Percentiles rank a stretch among this genome's conserved stretches.
These are phyloP conservation scores for Cephonodes hylas DNA, from an alignment of 2,888 invertebrate genomes.

Conservation along the genomic window DNA sequence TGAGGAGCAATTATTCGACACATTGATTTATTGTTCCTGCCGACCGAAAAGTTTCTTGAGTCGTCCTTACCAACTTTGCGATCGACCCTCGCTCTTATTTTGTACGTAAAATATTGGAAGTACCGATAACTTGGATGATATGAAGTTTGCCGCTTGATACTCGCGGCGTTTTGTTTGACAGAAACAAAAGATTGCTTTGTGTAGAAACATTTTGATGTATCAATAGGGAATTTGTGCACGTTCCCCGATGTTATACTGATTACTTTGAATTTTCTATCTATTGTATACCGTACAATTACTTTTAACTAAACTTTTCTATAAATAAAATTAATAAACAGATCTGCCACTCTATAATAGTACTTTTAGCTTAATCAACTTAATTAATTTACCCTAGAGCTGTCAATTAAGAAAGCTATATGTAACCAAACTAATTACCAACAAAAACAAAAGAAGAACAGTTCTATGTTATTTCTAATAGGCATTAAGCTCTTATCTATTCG, in stretches of 20 bases:
- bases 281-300: too few species aligned
- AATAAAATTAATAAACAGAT: too few species aligned
- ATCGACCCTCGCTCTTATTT: conserved; percentile 18
- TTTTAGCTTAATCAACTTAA: too few species aligned
- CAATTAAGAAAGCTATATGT: too few species aligned
- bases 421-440: too few species aligned
- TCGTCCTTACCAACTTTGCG: conserved; percentile 23
- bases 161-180: conserved; percentile 7
- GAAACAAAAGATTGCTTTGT: conserved; percentile 7
- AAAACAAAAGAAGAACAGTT: too few species aligned
- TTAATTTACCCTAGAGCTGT: too few species aligned
- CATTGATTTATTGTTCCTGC: conserved; percentile 77
- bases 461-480: not conserved
- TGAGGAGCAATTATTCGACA: conserved; percentile 77
- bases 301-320: too few species aligned
- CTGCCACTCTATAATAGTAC: too few species aligned
- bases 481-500: not conserved
- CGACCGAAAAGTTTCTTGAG: conserved; percentile 30
- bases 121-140: conserved; percentile 57
- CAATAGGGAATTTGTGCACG: not conserved
- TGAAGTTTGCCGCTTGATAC: conserved; percentile 56
- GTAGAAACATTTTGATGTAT: conserved; percentile 2
- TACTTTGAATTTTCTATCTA: not conserved
- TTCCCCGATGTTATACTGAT: not conserved
- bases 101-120: conserved; percentile 28